Evolutionary conservation across 2,113 vertebrate species (phyloP).

Genomic region (Ovibos moschatus): DNA sequence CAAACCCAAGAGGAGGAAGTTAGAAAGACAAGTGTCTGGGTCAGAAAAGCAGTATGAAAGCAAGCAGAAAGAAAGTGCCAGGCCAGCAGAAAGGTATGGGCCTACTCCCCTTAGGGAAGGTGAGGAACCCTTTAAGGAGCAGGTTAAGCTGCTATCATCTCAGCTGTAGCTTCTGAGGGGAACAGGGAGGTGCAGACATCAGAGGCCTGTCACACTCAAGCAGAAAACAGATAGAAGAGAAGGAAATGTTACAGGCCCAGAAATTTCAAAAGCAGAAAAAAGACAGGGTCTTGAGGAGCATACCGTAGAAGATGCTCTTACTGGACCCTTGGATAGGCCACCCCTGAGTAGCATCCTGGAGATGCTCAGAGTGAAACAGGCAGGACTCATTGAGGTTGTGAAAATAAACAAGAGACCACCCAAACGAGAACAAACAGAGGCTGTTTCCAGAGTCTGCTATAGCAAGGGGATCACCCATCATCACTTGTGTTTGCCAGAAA

Average conservation of each 20-base stretch:
- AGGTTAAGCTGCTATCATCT: not conserved
- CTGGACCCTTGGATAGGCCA: not conserved
- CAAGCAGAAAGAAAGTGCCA: not conserved
- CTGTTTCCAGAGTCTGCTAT: not conserved
- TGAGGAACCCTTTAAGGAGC: not conserved
- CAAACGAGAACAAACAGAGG: not conserved
- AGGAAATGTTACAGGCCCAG: not conserved
- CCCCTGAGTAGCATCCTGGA: not conserved
- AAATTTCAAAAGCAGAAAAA: not conserved
- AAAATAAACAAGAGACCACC: not conserved
- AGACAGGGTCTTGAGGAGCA: not conserved
- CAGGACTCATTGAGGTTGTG: not conserved
- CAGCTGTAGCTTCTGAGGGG: not conserved
- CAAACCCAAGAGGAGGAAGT: not conserved
- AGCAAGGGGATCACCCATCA: not conserved
- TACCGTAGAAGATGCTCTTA: not conserved
- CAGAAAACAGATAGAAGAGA: not conserved
- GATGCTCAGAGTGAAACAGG: not conserved
- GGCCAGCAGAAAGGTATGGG: not conserved
- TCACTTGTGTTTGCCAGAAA: not conserved
- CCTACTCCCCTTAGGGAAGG: not conserved
- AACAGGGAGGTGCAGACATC: not conserved
- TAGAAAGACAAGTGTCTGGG: constrained; percentile 9
- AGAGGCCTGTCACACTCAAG: too few relatives aligned
- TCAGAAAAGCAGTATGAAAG: not conserved